Conservation (phyloP, 2,797 vertebrate genomes). For the Pampus argenteus region DNA sequence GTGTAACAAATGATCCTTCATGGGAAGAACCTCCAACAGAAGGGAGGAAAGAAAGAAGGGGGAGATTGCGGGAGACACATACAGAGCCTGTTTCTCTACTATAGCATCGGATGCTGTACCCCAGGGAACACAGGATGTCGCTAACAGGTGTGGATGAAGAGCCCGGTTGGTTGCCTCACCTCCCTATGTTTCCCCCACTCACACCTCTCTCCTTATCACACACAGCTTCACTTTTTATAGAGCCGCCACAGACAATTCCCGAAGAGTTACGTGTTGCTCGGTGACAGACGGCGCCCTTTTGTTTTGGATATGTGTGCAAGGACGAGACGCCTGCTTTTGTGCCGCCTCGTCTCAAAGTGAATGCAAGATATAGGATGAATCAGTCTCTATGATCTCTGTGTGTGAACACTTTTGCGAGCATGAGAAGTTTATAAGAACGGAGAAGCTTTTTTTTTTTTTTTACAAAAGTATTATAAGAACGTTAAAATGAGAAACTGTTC, state of each 20-base stretch:
- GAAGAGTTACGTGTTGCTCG: slow-evolving; percentile 40
- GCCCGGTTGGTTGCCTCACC: slow-evolving; percentile 59
- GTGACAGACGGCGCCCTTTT: slow-evolving; percentile 58
- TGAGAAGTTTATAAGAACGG: slow-evolving; percentile 17
- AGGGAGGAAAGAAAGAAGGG: not conserved
- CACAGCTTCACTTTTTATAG: slow-evolving; percentile 52
- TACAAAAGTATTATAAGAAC: slow-evolving; percentile 13
- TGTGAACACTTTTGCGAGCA: slow-evolving; percentile 9
- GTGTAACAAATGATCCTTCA: slow-evolving; percentile 25
- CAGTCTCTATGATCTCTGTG: slow-evolving; percentile 32
- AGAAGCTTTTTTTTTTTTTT: slow-evolving; percentile 34
- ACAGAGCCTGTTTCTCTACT: slow-evolving; percentile 19
- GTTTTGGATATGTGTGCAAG: slow-evolving; percentile 48
- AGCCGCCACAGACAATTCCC: slow-evolving; percentile 52
- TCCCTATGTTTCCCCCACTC: slow-evolving; percentile 57
- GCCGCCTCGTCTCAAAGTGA: slow-evolving; percentile 36
- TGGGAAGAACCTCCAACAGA: slow-evolving; percentile 42
- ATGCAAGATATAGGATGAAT: slow-evolving; percentile 25
- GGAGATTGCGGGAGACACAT: slow-evolving; percentile 20
- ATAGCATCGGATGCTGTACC: slow-evolving; percentile 35
- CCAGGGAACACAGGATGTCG: slow-evolving; percentile 52
- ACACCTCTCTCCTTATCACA: slow-evolving; percentile 60
- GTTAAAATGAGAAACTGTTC: slow-evolving; percentile 27
- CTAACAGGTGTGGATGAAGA: slow-evolving; percentile 76
- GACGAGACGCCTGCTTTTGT: slow-evolving; percentile 42